Conservation (phyloP, 2,113 vertebrate species). For the Chloropsis hardwickii region DNA sequence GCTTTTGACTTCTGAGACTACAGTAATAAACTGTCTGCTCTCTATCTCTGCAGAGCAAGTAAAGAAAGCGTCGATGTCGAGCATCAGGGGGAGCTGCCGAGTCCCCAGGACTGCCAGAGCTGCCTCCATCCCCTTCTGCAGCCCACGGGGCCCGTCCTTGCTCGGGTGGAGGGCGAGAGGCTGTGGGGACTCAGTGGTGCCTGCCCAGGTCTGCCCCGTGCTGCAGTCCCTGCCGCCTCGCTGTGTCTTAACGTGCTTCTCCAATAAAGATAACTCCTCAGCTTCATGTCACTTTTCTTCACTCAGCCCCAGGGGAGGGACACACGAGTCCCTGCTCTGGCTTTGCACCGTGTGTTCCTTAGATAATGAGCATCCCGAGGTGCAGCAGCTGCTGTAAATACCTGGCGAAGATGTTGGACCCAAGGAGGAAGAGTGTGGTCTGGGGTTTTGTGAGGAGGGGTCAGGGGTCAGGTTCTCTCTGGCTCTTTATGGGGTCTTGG, state of each 20-base stretch:
- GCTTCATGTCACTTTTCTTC: slow-evolving; percentile 36
- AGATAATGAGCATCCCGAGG: background rate
- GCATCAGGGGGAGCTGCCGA: background rate
- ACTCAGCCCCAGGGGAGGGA: background rate
- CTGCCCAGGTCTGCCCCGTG: background rate
- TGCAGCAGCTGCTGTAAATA: background rate
- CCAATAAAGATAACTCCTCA: slow-evolving; percentile 58
- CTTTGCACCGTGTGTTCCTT: accelerated
- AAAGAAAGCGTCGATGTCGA: background rate
- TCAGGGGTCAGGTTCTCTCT: background rate
- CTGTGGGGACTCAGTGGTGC: background rate
- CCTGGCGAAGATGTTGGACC: background rate
- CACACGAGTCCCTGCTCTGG: accelerated
- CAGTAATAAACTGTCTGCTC: background rate
- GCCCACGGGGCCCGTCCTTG: background rate
- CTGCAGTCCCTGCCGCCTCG: background rate
- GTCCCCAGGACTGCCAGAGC: background rate
- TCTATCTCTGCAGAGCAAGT: slow-evolving; percentile 14
- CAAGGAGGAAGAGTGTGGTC: background rate
- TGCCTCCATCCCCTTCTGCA: background rate
- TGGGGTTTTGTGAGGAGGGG: background rate
- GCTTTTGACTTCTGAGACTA: background rate
- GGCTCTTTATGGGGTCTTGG: background rate
- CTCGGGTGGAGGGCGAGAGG: background rate
- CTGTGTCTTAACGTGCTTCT: slow-evolving; percentile 26